A percentile compares a stretch with the other conserved stretches of the same genome.
phyloP scores from a whole-genome alignment of 1,140 invertebrate species.

The Triops cancriformis region DNA sequence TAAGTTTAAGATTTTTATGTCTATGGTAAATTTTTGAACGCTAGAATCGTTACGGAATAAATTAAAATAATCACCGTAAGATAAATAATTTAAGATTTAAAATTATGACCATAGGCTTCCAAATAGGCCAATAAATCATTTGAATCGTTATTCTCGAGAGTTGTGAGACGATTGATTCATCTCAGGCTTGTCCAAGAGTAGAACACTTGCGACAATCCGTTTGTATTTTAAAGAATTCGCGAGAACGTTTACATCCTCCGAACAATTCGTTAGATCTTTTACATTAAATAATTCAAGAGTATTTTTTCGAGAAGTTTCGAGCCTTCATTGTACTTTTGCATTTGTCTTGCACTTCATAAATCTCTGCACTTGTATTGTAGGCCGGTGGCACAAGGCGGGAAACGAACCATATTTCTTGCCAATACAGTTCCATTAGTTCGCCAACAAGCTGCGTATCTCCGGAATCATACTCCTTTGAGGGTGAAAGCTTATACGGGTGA shows the following conservation, averaged over 20 bases:
- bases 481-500: slow-evolving; percentile 48
- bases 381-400: slow-evolving; percentile 52
- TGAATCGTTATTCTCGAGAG: no score
- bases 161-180: no score
- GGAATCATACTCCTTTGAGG: slow-evolving; percentile 48
- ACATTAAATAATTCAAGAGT: not conserved
- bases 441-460: slow-evolving; percentile 64
- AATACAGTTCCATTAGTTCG: slow-evolving; percentile 69
- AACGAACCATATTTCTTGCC: slow-evolving; percentile 60
- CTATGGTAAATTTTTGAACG: no score
- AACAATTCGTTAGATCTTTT: not conserved
- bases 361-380: slow-evolving; percentile 39
- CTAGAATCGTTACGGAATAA: no score
- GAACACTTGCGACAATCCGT: no score
- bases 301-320: not conserved
- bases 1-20: no score
- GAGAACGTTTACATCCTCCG: not conserved
- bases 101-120: no score
- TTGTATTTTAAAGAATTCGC: not conserved
- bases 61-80: no score
- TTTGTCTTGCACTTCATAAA: not conserved
- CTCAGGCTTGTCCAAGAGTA: no score
- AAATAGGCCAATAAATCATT: no score
- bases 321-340: no score
- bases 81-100: no score